These are phyloP conservation scores for Malurus alboscapulatus DNA, from an alignment of 2,113 vertebrate species.

Conservation along the genomic window DNA sequence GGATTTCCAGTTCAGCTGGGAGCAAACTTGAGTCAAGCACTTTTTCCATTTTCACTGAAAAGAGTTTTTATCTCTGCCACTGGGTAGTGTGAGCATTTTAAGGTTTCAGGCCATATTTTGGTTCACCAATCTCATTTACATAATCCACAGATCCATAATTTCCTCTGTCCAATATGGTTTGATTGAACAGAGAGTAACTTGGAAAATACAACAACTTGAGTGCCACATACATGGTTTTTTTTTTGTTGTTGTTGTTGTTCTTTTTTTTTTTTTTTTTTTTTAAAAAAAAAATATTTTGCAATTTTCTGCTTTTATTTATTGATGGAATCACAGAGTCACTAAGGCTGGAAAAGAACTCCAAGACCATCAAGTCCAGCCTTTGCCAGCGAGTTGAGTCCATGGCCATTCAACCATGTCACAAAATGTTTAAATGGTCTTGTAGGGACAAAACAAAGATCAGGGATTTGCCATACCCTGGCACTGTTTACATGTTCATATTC, in stretches of 20 bases:
- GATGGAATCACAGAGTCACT: no score
- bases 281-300: background rate
- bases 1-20: rapidly evolving
- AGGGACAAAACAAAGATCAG: background rate
- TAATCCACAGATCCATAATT: background rate
- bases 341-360: background rate
- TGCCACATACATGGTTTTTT: rapidly evolving
- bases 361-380: background rate
- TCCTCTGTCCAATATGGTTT: background rate
- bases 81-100: background rate
- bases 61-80: background rate
- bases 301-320: background rate
- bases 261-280: background rate
- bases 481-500: background rate
- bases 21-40: background rate
- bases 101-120: background rate
- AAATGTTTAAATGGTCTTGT: background rate
- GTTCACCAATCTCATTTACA: background rate
- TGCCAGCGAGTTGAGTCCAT: background rate
- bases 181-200: no score
- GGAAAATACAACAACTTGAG: background rate
- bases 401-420: background rate
- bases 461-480: background rate
- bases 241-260: no score
- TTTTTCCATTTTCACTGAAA: background rate